Percentiles rank a stretch among this genome's conserved stretches.
These are phyloP conservation scores for Taenioides sp. DNA, from an alignment of 2,797 vertebrate species.

Conservation along the genomic window DNA sequence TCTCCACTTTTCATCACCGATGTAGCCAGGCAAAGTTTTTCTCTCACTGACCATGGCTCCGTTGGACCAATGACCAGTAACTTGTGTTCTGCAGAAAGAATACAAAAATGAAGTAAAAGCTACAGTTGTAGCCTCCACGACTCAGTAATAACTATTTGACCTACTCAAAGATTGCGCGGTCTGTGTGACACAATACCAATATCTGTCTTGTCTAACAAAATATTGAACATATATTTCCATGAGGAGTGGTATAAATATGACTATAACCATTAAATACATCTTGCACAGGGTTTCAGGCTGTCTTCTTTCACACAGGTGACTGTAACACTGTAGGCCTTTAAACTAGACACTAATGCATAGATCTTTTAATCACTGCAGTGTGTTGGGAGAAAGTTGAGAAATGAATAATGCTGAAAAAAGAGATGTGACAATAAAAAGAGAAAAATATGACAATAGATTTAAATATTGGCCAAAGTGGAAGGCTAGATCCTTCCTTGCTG, in stretches of 20 bases:
- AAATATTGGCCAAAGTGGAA: not conserved
- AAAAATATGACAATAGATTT: not conserved
- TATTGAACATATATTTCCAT: not conserved
- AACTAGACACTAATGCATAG: not conserved
- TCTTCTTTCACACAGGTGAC: not conserved
- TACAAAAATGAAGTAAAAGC: conserved; percentile 6
- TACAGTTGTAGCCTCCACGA: not conserved
- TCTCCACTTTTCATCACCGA: conserved; percentile 98
- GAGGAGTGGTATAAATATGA: not conserved
- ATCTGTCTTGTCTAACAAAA: not conserved
- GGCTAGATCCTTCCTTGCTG: not conserved
- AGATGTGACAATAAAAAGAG: not conserved
- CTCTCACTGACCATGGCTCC: conserved; percentile 94
- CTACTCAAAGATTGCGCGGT: not conserved
- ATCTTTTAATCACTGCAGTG: not conserved
- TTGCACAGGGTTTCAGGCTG: not conserved
- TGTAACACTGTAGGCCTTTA: not conserved
- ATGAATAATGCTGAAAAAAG: not conserved
- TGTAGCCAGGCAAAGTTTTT: conserved; percentile 95
- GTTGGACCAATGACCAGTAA: conserved; percentile 89
- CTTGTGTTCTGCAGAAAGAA: conserved; percentile 86
- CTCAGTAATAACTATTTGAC: not conserved
- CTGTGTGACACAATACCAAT: not conserved
- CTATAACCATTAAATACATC: not conserved
- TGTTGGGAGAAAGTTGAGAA: not conserved